Conservation (phyloP, 2,888 invertebrate species). For the Pristionchus arcanus region DNA sequence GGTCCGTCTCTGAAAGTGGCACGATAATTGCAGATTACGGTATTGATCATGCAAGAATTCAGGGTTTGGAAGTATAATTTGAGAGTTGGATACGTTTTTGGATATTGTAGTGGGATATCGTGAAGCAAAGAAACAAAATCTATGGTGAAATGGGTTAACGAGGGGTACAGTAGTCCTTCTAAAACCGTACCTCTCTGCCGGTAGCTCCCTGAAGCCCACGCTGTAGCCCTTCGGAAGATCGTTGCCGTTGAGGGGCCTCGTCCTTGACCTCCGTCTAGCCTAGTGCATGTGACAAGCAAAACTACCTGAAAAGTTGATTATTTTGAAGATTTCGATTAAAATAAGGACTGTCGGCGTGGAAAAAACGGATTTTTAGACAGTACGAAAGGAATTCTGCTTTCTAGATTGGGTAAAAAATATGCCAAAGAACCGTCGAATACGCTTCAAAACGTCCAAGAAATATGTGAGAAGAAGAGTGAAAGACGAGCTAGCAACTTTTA, state of each 20-base stretch:
- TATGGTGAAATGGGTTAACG: no score
- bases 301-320: neutral
- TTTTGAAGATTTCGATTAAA: neutral
- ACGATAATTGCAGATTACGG: no score
- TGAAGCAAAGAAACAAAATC: no score
- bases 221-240: neutral
- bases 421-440: neutral
- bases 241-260: slow-evolving; percentile 41
- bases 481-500: neutral
- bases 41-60: no score
- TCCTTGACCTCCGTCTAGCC: neutral
- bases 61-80: no score
- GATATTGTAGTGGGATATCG: no score
- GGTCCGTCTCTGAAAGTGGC: neutral
- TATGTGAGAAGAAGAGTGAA: neutral
- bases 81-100: no score
- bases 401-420: no score
- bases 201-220: neutral
- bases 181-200: neutral
- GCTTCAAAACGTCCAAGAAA: neutral
- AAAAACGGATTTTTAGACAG: no score
- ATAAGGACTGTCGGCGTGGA: no score
- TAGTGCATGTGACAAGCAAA: neutral
- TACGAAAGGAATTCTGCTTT: no score
- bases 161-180: neutral